Percentiles rank a stretch among this genome's conserved stretches.
These are phyloP conservation scores for Clarias macrocephalus DNA, from an alignment of 2,113 vertebrate species.

Conservation along the genomic window DNA sequence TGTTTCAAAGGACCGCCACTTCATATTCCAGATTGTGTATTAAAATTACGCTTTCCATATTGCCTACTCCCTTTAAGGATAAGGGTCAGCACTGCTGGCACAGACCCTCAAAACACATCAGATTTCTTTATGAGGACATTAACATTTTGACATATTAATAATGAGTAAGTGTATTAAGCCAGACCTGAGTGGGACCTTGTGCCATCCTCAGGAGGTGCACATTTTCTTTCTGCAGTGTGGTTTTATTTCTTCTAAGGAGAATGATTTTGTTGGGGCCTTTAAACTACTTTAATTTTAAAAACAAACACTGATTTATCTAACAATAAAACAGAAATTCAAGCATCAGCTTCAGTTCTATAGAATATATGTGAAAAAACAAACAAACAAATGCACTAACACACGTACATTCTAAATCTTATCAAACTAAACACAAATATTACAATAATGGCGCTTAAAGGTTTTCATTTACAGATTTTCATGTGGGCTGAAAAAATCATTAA, in stretches of 20 bases:
- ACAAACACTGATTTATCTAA: slow-evolving; percentile 30
- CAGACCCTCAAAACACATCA: slow-evolving; percentile 86
- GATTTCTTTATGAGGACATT: slow-evolving; percentile 93
- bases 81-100: slow-evolving; percentile 90
- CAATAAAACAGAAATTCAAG: slow-evolving; percentile 11
- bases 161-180: slow-evolving; percentile 85
- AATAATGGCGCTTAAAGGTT: not conserved
- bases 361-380: not conserved
- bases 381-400: not conserved
- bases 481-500: not conserved
- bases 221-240: slow-evolving; percentile 61
- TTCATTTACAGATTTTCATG: not conserved
- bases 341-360: slow-evolving; percentile 1
- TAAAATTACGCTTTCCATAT: slow-evolving; percentile 90
- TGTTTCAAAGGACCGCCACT: slow-evolving; percentile 76
- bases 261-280: slow-evolving; percentile 42
- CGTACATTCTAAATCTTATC: not conserved
- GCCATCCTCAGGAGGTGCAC: slow-evolving; percentile 58
- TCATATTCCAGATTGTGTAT: slow-evolving; percentile 78
- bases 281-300: slow-evolving; percentile 40
- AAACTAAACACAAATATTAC: not conserved
- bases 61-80: slow-evolving; percentile 81
- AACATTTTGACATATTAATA: slow-evolving; percentile 93
- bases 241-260: slow-evolving; percentile 51
- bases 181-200: slow-evolving; percentile 63